Evolutionary conservation across 2,113 vertebrate genomes (phyloP), one percentile per base, ranked within the genome.

Genomic region (Hippoglossus stenolepis): DNA sequence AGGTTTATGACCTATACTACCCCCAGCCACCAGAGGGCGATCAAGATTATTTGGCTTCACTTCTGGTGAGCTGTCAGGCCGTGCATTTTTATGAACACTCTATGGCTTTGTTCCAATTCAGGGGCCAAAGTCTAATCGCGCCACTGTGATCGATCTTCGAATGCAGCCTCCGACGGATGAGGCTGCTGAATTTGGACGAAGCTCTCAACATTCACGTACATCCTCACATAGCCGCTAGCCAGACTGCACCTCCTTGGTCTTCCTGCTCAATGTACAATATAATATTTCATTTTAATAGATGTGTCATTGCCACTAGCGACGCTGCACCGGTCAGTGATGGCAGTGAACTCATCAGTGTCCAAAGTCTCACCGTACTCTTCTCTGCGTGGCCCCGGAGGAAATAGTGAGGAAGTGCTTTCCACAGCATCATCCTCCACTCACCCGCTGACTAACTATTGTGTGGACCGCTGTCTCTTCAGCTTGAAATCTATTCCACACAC

Each of bases 401-500:
- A 62, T 23, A 68, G 54, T 35, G 54, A 77, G 62, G 61, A 70
- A 28, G 35, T 40, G 64, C 24, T 58, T 77, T 68, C 28, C 47
- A 65, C 43, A 5, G 18, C 49, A 35, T 56, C 68, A 61, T 80
- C 71, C 43, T 65, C 83, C 68, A 35, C 62, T 69, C 64, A 38
- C 56, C 84, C 63, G 49, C 62, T 57, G 40, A 61, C 84, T 78
- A 82, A 73, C 77, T 79, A 60, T 71, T 62, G 70, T 78, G 85
- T 59, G 56, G 79, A 77, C 64, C 62, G 73, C 78, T 73, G 87
- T 79, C 77, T 85, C 68, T 75, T 85, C 70, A 62, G 63, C 77
- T 74, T 57, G 47, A 74, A 82, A 85, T 81, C 75, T 82, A 87
- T 89, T 89, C 84, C 73, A 76, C 79, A 83, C 82, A 86, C 69